Evolutionary conservation across 2,797 vertebrate species (phyloP).

Genomic region (Danio kyathit): DNA sequence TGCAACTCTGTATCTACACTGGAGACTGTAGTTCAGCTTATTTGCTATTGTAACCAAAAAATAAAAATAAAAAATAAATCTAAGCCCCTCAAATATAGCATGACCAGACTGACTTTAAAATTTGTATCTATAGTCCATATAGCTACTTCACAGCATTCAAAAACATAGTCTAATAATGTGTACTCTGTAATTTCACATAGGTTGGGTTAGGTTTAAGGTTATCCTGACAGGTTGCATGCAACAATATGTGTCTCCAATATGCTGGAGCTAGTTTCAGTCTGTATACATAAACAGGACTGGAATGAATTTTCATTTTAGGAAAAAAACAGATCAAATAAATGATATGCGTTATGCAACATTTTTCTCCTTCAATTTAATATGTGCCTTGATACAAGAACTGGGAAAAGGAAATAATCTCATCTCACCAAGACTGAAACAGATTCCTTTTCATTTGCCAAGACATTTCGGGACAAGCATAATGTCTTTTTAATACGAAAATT

Average conservation of each 20-base stretch:
- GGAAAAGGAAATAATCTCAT: conserved; percentile 35
- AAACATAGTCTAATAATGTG: conserved; percentile 7
- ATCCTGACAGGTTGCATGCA: conserved; percentile 24
- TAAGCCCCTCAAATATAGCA: background rate
- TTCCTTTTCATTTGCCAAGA: conserved; percentile 27
- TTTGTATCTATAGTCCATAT: too few relatives aligned
- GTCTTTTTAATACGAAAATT: conserved; percentile 25
- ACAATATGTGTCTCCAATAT: conserved; percentile 1
- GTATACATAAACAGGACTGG: conserved; percentile 1
- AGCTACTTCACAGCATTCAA: background rate
- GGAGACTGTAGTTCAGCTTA: background rate
- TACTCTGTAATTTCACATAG: background rate
- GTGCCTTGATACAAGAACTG: conserved; percentile 17
- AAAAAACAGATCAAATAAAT: conserved; percentile 8
- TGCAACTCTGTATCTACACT: conserved; percentile 20
- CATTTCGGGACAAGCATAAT: conserved; percentile 24
- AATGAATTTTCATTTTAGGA: background rate
- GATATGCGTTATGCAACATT: conserved; percentile 2
- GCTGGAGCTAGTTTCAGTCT: background rate
- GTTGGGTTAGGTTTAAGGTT: too few relatives aligned
- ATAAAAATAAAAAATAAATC: too few relatives aligned
- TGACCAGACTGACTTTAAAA: background rate
- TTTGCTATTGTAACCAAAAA: background rate
- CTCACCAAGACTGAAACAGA: conserved; percentile 1
- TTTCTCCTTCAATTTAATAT: background rate